phyloP scores from a whole-genome alignment of 2,797 vertebrate species.

The Neostethus bicornis region DNA sequence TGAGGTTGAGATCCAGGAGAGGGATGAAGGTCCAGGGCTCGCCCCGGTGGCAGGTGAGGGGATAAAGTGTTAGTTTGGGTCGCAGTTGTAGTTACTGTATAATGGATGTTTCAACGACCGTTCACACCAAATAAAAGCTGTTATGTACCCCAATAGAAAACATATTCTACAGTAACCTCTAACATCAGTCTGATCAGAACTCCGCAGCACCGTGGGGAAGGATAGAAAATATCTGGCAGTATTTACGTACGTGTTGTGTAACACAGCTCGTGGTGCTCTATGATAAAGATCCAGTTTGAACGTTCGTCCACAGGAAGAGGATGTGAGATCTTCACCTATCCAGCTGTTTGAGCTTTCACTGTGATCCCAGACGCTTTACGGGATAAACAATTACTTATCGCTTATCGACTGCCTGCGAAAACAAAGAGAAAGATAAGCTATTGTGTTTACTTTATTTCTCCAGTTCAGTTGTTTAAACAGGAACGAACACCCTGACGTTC shows the following conservation, averaged over 20 bases:
- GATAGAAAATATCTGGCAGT: constrained; percentile 10
- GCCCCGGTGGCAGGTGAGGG: no score
- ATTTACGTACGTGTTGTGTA: constrained; percentile 25
- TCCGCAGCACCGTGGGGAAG: constrained; percentile 7
- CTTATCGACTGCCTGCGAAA: no score
- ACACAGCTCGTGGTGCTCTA: constrained; percentile 12
- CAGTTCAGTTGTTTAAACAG: no score
- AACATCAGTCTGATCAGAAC: constrained; percentile 1
- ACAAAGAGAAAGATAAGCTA: no score
- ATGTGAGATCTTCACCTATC: not conserved
- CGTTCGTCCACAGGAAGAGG: constrained; percentile 2
- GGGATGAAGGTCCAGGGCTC: no score
- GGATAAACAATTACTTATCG: not conserved
- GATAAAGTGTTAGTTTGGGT: no score
- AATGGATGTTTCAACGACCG: no score
- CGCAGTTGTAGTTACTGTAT: no score
- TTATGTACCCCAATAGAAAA: not conserved
- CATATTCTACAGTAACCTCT: not conserved
- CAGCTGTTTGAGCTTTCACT: not conserved
- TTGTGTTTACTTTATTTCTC: no score
- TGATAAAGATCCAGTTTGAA: constrained; percentile 18
- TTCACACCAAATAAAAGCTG: no score
- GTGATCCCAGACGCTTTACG: not conserved
- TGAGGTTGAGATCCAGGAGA: no score
- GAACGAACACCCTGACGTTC: no score